Percentiles rank a stretch among this genome's conserved stretches.
Conservation (phyloP, 2,113 vertebrate species). For the Sinocyclocheilus anshuiensis region DNA sequence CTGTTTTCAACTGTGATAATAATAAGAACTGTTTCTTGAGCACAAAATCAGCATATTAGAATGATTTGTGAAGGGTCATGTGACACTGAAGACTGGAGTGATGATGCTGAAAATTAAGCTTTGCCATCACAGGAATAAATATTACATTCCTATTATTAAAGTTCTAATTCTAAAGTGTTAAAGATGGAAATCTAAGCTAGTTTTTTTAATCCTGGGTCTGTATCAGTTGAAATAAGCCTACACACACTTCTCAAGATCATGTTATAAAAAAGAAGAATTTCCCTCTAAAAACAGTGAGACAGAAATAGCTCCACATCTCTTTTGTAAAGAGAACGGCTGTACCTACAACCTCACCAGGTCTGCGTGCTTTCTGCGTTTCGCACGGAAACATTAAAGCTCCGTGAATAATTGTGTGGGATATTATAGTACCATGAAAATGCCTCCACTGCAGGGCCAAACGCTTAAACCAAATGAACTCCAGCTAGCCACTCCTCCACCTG, state of each 20-base stretch:
- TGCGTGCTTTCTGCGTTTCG: conserved; percentile 34
- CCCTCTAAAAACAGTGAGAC: neutral
- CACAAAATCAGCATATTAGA: neutral
- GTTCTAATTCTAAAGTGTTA: neutral
- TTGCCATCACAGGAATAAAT: neutral
- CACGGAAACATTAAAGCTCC: conserved; percentile 48
- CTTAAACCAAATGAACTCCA: conserved; percentile 69
- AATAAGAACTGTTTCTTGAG: neutral
- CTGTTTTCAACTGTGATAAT: neutral
- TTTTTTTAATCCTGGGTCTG: neutral
- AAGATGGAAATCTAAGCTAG: too few relatives aligned
- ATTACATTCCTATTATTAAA: neutral
- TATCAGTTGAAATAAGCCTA: neutral
- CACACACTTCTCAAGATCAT: neutral
- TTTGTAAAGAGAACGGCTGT: neutral
- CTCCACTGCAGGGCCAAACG: conserved; percentile 54
- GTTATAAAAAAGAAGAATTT: neutral
- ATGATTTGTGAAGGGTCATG: neutral
- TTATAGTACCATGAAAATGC: conserved; percentile 63
- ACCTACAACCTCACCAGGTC: conserved; percentile 8
- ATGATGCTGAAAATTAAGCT: neutral
- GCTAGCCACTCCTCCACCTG: conserved; percentile 67
- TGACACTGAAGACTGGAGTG: neutral
- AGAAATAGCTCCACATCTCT: conserved; percentile 11
- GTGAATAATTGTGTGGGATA: conserved; percentile 52